phyloP scores from a whole-genome alignment of 2,113 vertebrate genomes.

The Eulemur rufifrons region DNA sequence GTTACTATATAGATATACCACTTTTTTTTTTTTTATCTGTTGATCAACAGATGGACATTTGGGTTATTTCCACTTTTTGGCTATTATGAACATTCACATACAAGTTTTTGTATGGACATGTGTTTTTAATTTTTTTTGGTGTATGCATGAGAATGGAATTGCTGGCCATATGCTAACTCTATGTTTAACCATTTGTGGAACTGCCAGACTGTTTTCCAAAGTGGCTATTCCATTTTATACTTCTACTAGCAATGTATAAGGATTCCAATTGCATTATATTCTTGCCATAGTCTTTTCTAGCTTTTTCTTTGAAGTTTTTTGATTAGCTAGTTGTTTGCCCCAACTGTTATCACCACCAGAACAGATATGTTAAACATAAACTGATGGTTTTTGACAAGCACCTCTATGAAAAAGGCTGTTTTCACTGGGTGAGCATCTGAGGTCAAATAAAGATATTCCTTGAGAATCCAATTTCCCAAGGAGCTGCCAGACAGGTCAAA shows the following conservation, averaged over 20 bases:
- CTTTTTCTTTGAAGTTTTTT: not conserved
- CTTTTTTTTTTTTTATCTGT: not conserved
- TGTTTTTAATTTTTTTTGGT: not conserved
- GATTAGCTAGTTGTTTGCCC: not conserved
- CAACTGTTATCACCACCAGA: not conserved
- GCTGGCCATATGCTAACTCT: not conserved
- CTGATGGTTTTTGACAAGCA: constrained; percentile 20
- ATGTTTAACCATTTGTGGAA: not conserved
- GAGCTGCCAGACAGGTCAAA: not conserved
- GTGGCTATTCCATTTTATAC: not conserved
- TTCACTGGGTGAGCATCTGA: not conserved
- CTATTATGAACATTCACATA: not conserved
- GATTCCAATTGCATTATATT: not conserved
- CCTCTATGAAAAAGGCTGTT: not conserved
- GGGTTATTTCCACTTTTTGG: not conserved
- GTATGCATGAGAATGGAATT: not conserved
- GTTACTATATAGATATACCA: not conserved
- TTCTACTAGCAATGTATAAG: not conserved
- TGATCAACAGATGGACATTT: not conserved
- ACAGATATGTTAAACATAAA: not conserved
- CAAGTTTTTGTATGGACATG: not conserved
- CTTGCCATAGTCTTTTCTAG: not conserved
- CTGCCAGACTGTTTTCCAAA: not conserved
- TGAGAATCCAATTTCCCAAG: not conserved
- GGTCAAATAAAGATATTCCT: not conserved